Conservation (phyloP, 2,113 vertebrate species). For the Crocuta crocuta region DNA sequence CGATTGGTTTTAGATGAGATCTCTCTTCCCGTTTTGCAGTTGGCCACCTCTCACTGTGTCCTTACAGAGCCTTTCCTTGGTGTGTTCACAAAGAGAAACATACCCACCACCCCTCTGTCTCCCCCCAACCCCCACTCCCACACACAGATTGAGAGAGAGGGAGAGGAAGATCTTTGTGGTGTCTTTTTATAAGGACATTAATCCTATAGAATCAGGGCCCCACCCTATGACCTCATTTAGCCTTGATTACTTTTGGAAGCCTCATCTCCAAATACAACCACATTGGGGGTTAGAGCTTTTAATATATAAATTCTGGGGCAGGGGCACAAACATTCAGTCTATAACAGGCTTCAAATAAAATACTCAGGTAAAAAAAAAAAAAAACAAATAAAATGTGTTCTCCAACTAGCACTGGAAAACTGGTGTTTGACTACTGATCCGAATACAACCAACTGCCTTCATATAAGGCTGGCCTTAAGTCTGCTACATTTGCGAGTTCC, state of each 20-base stretch:
- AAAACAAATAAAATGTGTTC: neutral
- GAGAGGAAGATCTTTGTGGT: neutral
- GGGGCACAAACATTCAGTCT: neutral
- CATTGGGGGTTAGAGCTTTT: neutral
- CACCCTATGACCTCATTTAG: neutral
- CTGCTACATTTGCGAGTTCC: neutral
- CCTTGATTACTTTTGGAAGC: neutral
- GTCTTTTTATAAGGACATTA: neutral
- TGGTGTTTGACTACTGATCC: neutral
- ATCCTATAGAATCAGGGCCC: neutral
- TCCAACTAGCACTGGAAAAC: neutral
- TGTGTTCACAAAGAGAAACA: neutral
- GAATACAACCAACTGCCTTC: neutral
- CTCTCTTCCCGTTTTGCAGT: neutral
- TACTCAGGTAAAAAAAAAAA: neutral
- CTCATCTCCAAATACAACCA: neutral
- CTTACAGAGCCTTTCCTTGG: neutral
- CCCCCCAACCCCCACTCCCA: neutral
- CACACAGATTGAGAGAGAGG: neutral
- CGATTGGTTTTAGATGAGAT: neutral
- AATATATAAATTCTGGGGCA: neutral
- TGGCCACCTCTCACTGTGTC: neutral
- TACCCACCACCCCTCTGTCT: neutral
- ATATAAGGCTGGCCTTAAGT: neutral
- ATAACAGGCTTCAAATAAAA: neutral